Percentiles rank a stretch among this genome's conserved stretches.
phyloP scores from a whole-genome alignment of 1,140 invertebrate genomes.

The Diorhabda elongata region DNA sequence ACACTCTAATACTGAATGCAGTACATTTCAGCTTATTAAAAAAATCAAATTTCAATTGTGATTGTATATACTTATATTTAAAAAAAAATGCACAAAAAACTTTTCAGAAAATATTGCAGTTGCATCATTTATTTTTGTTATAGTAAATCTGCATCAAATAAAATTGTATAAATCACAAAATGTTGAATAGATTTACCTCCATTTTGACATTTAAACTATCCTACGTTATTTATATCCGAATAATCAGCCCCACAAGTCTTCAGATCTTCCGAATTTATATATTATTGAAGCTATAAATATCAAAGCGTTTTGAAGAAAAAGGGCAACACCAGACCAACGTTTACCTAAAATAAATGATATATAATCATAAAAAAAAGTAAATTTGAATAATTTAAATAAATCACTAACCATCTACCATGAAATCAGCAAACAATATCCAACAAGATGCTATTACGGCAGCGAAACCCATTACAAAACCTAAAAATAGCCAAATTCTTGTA shows the following conservation, averaged over 20 bases:
- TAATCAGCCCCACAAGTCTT: slow-evolving; percentile 67
- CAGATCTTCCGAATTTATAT: slow-evolving; percentile 91
- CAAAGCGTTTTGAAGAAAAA: slow-evolving; percentile 93
- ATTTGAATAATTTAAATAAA: background rate
- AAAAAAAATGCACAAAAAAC: no score
- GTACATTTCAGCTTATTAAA: no score
- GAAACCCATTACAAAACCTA: slow-evolving; percentile 95
- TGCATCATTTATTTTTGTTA: no score
- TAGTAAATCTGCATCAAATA: no score
- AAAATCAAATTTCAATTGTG: no score
- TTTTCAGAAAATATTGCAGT: no score
- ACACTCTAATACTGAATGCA: no score
- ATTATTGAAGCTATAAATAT: slow-evolving; percentile 88
- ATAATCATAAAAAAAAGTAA: background rate
- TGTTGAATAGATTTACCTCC: no score
- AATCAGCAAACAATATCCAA: slow-evolving; percentile 91
- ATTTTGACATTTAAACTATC: no score
- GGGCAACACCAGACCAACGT: slow-evolving; percentile 81
- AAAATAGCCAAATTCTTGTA: slow-evolving; percentile 90
- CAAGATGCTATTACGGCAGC: slow-evolving; percentile 90
- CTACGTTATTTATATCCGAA: no score
- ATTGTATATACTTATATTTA: no score
- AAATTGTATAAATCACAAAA: no score
- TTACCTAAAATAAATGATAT: slow-evolving; percentile 25
- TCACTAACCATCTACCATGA: slow-evolving; percentile 52